Evolutionary conservation across 2,113 vertebrate genomes (phyloP).

Genomic region (Notiomystis cincta): DNA sequence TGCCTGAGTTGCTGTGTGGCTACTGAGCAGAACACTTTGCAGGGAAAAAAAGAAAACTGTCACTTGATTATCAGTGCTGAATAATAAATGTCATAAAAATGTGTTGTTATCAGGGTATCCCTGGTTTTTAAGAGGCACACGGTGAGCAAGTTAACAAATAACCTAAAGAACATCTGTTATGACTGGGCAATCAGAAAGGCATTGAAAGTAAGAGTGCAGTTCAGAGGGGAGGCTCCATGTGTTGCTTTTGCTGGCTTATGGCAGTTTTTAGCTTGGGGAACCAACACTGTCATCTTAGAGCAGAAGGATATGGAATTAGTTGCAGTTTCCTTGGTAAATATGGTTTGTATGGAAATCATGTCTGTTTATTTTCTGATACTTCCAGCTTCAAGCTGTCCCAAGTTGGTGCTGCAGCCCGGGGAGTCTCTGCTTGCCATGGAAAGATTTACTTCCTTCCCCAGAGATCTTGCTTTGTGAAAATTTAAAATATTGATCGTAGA

Average conservation of each 20-base stretch:
- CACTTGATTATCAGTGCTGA: neutral
- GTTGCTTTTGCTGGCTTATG: neutral
- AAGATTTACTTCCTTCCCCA: neutral
- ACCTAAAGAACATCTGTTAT: neutral
- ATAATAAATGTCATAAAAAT: neutral
- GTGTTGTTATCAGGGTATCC: neutral
- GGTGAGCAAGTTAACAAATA: neutral
- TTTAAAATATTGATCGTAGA: neutral
- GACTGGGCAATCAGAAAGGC: neutral
- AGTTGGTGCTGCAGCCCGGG: neutral
- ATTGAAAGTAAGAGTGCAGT: neutral
- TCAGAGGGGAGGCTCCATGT: neutral
- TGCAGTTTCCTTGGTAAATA: neutral
- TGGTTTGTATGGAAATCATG: neutral
- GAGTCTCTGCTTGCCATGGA: neutral
- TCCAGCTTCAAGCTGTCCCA: neutral
- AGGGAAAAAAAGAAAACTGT: neutral
- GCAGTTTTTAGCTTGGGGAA: neutral
- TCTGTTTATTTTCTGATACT: neutral
- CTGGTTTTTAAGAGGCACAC: neutral
- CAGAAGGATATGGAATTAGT: neutral
- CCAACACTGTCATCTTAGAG: neutral
- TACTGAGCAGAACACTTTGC: neutral
- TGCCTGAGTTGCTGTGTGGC: neutral
- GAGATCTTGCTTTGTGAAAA: neutral